A percentile compares a stretch with the other conserved stretches of the same genome.
Conservation (phyloP, 2,113 vertebrate genomes). For the Struthio camelus region DNA sequence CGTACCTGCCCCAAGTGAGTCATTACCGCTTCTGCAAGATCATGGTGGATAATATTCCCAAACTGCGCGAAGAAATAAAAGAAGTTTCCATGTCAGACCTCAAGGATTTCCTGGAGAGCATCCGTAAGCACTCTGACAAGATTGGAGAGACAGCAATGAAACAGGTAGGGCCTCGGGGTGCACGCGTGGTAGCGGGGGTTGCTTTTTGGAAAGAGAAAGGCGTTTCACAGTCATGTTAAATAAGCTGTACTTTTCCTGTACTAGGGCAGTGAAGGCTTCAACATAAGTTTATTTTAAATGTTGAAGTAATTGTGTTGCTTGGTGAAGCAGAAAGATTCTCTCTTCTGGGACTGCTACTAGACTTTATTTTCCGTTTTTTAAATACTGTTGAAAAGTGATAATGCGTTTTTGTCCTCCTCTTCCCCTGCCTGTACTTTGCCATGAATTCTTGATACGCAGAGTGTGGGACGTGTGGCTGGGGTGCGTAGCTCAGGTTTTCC, state of each 20-base stretch:
- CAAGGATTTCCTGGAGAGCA: conserved; percentile 97
- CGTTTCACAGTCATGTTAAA: fast-evolving
- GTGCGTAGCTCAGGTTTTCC: fast-evolving
- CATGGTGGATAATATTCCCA: conserved; percentile 93
- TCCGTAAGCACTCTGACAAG: conserved; percentile 96
- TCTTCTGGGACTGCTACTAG: fast-evolving
- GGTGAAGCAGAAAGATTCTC: background rate
- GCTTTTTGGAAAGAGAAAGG: background rate
- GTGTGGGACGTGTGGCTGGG: fast-evolving
- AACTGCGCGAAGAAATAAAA: conserved; percentile 87
- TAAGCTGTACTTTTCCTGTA: background rate
- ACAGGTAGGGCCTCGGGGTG: conserved; percentile 79
- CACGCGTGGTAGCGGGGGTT: background rate
- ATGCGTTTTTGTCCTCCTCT: fast-evolving
- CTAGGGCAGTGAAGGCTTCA: background rate
- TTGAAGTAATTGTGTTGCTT: fast-evolving
- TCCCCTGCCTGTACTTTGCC: background rate
- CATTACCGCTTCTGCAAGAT: conserved; percentile 95
- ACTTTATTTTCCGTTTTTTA: background rate
- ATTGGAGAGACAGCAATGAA: conserved; percentile 97
- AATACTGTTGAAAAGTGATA: fast-evolving
- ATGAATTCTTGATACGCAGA: background rate
- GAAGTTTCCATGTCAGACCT: conserved; percentile 97
- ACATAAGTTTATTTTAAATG: background rate
- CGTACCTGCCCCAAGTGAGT: conserved; percentile 88